These are phyloP conservation scores for Thalassophryne amazonica DNA, from an alignment of 2,797 vertebrate species.

Conservation along the genomic window DNA sequence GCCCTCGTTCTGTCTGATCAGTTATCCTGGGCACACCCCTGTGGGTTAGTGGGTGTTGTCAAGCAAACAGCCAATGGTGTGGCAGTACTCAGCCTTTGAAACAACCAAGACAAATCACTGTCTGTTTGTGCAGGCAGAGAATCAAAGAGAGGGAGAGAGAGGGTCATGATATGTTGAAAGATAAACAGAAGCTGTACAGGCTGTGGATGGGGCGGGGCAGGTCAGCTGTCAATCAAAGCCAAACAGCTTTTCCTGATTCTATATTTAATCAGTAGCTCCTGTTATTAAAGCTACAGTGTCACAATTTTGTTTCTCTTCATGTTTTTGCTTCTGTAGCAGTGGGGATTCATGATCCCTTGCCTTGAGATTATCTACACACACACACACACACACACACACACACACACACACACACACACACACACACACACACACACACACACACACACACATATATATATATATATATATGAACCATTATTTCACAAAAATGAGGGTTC, in stretches of 20 bases:
- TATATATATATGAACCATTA: no score
- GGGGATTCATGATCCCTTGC: no score
- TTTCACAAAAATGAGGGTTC: no score
- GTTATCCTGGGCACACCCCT: constrained; percentile 23
- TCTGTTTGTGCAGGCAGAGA: neutral
- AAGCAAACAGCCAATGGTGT: constrained; percentile 46
- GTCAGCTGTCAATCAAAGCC: neutral
- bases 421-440: no score
- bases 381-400: no score
- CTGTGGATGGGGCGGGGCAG: neutral
- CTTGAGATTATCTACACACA: no score
- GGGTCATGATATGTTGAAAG: constrained; percentile 5
- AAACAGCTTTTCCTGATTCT: neutral
- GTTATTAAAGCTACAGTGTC: no score
- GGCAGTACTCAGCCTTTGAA: constrained; percentile 35
- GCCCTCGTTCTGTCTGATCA: constrained; percentile 16
- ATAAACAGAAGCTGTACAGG: constrained; percentile 2
- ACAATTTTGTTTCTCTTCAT: no score
- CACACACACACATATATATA: no score
- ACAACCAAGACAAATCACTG: constrained; percentile 34
- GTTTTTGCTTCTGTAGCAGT: no score
- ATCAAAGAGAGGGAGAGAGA: neutral
- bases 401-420: no score
- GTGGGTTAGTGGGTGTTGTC: constrained; percentile 56
- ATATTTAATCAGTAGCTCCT: neutral